Evolutionary conservation across 2,113 vertebrate genomes (phyloP), one percentile per base, ranked within the genome.

Genomic region (Pleuronectes platessa): DNA sequence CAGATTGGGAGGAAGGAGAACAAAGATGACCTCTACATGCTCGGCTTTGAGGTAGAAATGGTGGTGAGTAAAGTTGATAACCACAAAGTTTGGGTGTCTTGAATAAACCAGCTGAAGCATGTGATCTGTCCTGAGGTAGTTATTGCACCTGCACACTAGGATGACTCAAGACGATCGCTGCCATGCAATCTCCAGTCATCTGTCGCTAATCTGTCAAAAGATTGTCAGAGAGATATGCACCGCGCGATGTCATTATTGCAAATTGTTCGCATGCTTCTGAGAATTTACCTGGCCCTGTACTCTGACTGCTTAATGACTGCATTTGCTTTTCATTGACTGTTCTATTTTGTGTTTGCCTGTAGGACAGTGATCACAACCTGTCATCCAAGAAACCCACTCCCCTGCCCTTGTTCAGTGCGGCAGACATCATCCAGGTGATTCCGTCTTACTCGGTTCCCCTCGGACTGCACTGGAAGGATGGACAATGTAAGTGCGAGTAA

Each of bases 31-130:
- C 86, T 94, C 62, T 85, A 82, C 58, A 91, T 94, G 92, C 83
- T 95, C 0, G 93, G 89, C 68, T 95, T 95, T 51, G 92, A 95
- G 68, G 92, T 95, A 87, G 91, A 94, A 31, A 82, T 93, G 35
- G 66, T 94, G 93, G 94, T 94, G 76, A 78, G 3, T 9, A 37
- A 37, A 10, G 35, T 37, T 37, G 35, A 37, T 10, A 2, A 37
- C 35, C 2, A 13, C 12, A 42, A 42, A 12, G 40, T 42, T 13
- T 42, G 10, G 12, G 40, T 3, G 7, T 49, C 45, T 17, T 49
- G 17, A 49, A 5, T 17, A 37, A 37, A 37, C 1, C 35, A 37
- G 35, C 35, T 17, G 1, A 18, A 49, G 17, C 3, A 49, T 49
- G 5, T 49, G 17, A 49, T 49, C 5, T 49, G 45, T 18, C 15